Evolutionary conservation across 2,113 vertebrate species (phyloP), one percentile per base, ranked within the genome.

Genomic region (Columbina picui): DNA sequence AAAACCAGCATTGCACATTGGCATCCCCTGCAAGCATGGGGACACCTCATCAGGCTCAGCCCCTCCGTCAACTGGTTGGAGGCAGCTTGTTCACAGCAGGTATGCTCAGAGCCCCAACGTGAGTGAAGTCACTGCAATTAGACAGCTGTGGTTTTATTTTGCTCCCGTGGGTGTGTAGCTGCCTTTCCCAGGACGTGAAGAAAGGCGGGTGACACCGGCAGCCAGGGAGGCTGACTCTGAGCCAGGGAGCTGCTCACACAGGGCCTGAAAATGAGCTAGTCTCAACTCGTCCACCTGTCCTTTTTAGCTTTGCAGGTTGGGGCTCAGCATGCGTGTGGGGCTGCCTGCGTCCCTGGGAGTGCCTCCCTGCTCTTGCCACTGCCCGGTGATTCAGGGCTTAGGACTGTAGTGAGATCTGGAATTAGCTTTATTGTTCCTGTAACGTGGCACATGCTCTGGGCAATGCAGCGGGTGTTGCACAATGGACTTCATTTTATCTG

Each of bases 331-430:
- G 50, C 0, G 1, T 25, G 30, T 2, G 1, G 32, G 59, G 47
- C 87, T 93, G 92, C n/a, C 67, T 77, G 55, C 12, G 2, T 90
- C 89, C 70, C 29, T 34, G 93, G 90, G 94, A 81, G 94, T 71
- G 91, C 83, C 96, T 93, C 86, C 43, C 47, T 2, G 1, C 68
- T 84, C 91, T 60, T 74, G 89, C 94, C 91, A 63, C 82, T 92
- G 91, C 90, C 88, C 14, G 7, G 73, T 95, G 95, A 97, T 89
- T 97, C 96, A 97, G 94, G 91, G 94, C n/a, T 94, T 74, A 94
- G 95, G 91, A 86, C 59, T 71, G 93, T 83, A 92, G 95, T 0
- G 9, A 96, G 94, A 70, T 94, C 95, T 97, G 61, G 96, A 96
- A 97, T 89, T 84, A 92, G 84, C 93, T 84, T 90, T 70, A 92